Evolutionary conservation across 2,888 invertebrate species (phyloP), one percentile per base, ranked within the genome.

Genomic region (Drosophila tanythrix): DNA sequence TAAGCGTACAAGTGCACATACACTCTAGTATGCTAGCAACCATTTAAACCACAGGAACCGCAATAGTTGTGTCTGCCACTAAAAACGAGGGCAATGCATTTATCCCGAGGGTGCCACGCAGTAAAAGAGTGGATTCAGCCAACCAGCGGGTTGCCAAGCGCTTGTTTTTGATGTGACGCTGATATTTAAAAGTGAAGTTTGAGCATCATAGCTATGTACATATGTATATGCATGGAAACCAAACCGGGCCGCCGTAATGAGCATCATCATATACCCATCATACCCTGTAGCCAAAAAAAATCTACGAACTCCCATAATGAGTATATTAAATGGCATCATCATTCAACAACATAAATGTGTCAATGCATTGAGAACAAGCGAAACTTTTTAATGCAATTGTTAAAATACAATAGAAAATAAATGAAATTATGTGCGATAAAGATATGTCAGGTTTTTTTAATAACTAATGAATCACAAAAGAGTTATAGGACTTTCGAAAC

Each of bases 151-250:
- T 55, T 69, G 84, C 76, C 74, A 78, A 59, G 51, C 59, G 65
- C 78, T 88, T 74, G 77, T 82, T 87, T 79, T 72, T 77, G 88
- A 86, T 88, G 80, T 88, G 82, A 88, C 87, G 84, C 82, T 88
- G 87, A 88, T 87, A 87, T 87, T 90, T 87, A 77, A 87, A 90
- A 90, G 90, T 79, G 70, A 61, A 83, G 82, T 80, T 85, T 70
- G 57, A 65, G 61, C 80, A 72, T 88, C 85, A 73, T 82, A 85
- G 77, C 75, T 74, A 66, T 74, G 21, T n/a, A 13, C 13, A 29
- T 29, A 35, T 29, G 15, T 18, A 36, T 51, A n/a, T n/a, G 2
- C 36, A 50, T 36, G 43, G 15, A 79, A 66, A 59, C 59, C 69
- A 36, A 68, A 60, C 64, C 68, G 43, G 66, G 70, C 51, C 69